These are phyloP conservation scores for Drosophila setosimentum DNA, from an alignment of 2,888 invertebrate species.

Conservation along the genomic window DNA sequence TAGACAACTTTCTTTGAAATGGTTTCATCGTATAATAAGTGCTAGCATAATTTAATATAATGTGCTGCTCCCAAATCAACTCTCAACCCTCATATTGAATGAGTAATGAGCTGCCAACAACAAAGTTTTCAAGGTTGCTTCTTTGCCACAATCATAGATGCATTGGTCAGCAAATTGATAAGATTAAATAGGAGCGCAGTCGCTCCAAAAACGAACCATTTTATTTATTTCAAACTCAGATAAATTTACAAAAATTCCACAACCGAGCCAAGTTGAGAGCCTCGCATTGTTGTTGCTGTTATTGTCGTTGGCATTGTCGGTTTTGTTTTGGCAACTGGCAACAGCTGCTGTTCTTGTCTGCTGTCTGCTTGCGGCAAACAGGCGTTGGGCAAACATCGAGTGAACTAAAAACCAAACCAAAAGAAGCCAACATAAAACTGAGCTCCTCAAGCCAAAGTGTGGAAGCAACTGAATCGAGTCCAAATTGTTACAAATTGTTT, in stretches of 20 bases:
- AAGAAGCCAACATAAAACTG: constrained; percentile 17
- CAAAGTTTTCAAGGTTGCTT: constrained; percentile 46
- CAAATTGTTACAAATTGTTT: constrained; percentile 61
- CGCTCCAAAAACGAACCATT: constrained; percentile 13
- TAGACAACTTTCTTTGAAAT: neutral
- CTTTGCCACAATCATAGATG: constrained; percentile 21
- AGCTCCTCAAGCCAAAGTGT: constrained; percentile 22
- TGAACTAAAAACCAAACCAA: constrained; percentile 15
- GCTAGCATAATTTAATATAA: neutral
- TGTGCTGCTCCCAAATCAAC: constrained; percentile 6
- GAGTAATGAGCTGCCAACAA: constrained; percentile 9
- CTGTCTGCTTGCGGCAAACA: constrained; percentile 40
- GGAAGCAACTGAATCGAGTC: constrained; percentile 15
- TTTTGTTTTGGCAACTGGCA: constrained; percentile 51
- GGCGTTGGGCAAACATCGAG: constrained; percentile 31
- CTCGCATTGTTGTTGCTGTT: constrained; percentile 5
- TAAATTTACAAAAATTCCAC: constrained; percentile 37
- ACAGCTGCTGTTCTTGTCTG: constrained; percentile 46
- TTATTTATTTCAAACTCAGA: constrained; percentile 22
- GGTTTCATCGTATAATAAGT: neutral
- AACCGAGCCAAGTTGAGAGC: neutral
- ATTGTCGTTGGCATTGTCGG: constrained; percentile 7
- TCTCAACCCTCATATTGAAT: constrained; percentile 1
- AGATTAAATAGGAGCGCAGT: constrained; percentile 53
- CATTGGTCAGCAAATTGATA: constrained; percentile 43